Evolutionary conservation across 2,888 invertebrate genomes (phyloP).

Genomic region (Zaprionus obscuricornis): DNA sequence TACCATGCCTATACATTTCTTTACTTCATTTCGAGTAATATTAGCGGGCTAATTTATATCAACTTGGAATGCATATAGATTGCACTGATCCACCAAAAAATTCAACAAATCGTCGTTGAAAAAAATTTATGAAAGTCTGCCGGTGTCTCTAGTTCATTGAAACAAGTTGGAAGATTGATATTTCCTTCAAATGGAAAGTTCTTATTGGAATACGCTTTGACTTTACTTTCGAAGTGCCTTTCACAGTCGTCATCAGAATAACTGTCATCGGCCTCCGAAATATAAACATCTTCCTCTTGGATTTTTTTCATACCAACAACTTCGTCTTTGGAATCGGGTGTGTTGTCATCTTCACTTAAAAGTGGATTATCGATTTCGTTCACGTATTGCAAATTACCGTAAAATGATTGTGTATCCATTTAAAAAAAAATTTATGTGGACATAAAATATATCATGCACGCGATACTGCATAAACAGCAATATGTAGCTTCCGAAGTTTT

Average conservation of each 20-base stretch:
- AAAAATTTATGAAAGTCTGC: background rate
- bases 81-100: conserved; percentile 2
- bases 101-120: background rate
- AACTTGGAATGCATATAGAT: conserved; percentile 11
- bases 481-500: too few relatives aligned
- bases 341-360: background rate
- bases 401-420: conserved; percentile 7
- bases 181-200: conserved; percentile 11
- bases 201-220: conserved; percentile 11
- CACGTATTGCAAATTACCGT: conserved; percentile 5
- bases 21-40: conserved; percentile 13
- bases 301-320: conserved; percentile 6
- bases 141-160: background rate
- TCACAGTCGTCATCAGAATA: conserved; percentile 7
- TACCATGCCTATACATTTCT: conserved; percentile 12
- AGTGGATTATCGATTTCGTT: too few relatives aligned
- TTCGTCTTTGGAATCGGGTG: conserved; percentile 4
- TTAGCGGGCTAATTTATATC: conserved; percentile 5
- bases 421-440: conserved; percentile 1
- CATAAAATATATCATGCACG: too few relatives aligned
- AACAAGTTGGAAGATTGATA: conserved; percentile 1
- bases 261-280: conserved; percentile 12
- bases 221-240: conserved; percentile 8
- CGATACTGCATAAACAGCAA: too few relatives aligned
- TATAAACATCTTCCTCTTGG: conserved; percentile 5